A percentile compares a stretch with the other conserved stretches of the same genome.
Conservation (phyloP, 2,113 vertebrate genomes). For the Psittacus erithacus region DNA sequence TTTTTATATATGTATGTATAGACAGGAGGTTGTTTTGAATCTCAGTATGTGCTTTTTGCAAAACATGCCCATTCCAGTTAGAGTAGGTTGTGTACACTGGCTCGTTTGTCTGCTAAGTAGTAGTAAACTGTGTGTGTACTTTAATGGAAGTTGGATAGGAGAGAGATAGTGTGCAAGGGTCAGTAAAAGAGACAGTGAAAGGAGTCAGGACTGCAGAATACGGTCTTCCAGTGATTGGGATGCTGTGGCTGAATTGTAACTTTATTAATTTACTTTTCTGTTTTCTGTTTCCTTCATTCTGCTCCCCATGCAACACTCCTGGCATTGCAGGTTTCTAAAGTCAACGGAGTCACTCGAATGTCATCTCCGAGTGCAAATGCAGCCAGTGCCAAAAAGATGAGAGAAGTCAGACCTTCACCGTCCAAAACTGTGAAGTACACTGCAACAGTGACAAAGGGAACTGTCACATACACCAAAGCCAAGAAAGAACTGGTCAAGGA, state of each 20-base stretch:
- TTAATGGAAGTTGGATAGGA: neutral
- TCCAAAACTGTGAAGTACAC: conserved; percentile 99
- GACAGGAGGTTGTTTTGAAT: neutral
- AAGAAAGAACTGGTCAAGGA: conserved; percentile 98
- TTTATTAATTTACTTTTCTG: neutral
- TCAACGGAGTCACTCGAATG: conserved; percentile 91
- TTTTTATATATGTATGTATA: neutral
- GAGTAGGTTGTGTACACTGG: neutral
- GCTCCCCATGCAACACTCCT: neutral
- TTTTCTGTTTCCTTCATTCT: conserved; percentile 36
- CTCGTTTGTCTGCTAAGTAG: neutral
- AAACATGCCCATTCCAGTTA: neutral
- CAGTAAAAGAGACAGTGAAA: neutral
- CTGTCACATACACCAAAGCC: conserved; percentile 99
- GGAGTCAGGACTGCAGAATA: neutral
- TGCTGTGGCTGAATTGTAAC: neutral
- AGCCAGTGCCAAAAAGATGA: conserved; percentile 94
- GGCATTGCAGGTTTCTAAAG: conserved; percentile 87
- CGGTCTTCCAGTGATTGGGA: neutral
- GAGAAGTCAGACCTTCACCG: conserved; percentile 95
- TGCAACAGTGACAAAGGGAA: conserved; percentile 98
- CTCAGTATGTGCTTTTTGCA: neutral
- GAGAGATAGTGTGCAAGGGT: neutral
- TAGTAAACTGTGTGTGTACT: neutral
- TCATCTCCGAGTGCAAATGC: conserved; percentile 84